phyloP scores from a whole-genome alignment of 1,140 invertebrate species.

The Ceratosolen fusciceps region DNA sequence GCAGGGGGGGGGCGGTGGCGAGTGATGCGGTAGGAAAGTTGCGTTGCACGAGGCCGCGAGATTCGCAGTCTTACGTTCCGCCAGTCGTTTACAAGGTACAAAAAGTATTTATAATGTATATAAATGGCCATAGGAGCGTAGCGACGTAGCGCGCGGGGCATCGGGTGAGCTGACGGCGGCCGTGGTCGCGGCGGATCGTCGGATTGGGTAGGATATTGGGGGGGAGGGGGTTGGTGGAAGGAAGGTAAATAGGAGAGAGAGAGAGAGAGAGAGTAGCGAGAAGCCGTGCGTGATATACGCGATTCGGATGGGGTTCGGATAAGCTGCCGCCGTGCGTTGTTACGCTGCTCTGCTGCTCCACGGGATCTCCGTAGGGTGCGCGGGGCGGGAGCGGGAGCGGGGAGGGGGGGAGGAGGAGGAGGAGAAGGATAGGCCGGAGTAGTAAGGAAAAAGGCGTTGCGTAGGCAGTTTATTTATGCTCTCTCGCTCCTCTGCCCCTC shows the following conservation, averaged over 20 bases:
- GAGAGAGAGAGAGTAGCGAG: neutral
- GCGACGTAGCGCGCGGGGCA: too few species aligned
- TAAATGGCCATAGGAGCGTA: too few species aligned
- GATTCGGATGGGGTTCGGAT: neutral
- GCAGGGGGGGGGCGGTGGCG: too few species aligned
- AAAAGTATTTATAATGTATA: too few species aligned
- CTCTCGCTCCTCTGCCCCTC: neutral
- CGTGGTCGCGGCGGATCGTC: too few species aligned
- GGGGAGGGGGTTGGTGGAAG: too few species aligned
- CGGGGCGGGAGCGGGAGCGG: too few species aligned
- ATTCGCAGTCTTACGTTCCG: neutral
- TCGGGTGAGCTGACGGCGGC: too few species aligned
- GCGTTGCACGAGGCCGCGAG: neutral
- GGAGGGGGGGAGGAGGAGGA: neutral
- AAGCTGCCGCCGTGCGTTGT: neutral
- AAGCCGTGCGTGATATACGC: neutral
- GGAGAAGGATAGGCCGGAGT: neutral
- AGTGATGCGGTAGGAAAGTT: too few species aligned
- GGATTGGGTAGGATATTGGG: too few species aligned
- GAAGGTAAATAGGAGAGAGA: neutral
- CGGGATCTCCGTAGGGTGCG: too few species aligned
- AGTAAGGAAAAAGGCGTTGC: neutral
- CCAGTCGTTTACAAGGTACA: neutral
- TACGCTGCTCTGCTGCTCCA: too few species aligned
- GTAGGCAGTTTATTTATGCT: neutral